These are phyloP conservation scores for Sebastes paucispinis DNA, from an alignment of 2,797 vertebrate genomes.

Conservation along the genomic window DNA sequence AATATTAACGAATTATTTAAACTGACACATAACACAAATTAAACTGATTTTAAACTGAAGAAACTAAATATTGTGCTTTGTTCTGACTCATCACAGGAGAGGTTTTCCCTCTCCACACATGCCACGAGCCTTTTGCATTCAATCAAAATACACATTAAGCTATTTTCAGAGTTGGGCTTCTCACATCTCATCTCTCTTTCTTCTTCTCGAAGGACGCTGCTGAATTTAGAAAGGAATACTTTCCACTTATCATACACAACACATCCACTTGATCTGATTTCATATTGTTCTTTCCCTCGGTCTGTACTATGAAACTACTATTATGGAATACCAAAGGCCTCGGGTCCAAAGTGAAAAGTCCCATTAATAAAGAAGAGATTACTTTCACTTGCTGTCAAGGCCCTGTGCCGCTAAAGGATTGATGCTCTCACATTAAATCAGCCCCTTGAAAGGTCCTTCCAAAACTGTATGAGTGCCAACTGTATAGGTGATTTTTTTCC, in stretches of 20 bases:
- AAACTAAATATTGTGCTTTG: not conserved
- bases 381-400: slow-evolving; percentile 77
- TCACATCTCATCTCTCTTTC: not conserved
- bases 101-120: not conserved
- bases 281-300: slow-evolving; percentile 74
- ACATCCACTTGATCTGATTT: slow-evolving; percentile 72
- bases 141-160: slow-evolving; percentile 5
- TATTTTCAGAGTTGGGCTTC: slow-evolving; percentile 22
- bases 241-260: slow-evolving; percentile 67
- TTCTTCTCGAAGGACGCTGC: slow-evolving; percentile 1
- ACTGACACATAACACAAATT: not conserved
- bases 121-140: not conserved
- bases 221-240: slow-evolving; percentile 49
- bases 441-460: slow-evolving; percentile 76
- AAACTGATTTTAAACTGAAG: not conserved
- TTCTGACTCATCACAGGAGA: not conserved
- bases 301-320: slow-evolving; percentile 64
- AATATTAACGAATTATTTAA: not conserved
- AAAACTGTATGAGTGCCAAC: slow-evolving; percentile 66
- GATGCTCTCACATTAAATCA: slow-evolving; percentile 78
- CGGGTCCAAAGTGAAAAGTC: slow-evolving; percentile 77
- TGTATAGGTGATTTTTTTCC: slow-evolving; percentile 49
- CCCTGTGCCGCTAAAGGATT: slow-evolving; percentile 72
- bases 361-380: slow-evolving; percentile 83
- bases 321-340: slow-evolving; percentile 75